These are phyloP conservation scores for Sebastes steindachneri DNA, from an alignment of 2,797 vertebrate genomes.

Conservation along the genomic window DNA sequence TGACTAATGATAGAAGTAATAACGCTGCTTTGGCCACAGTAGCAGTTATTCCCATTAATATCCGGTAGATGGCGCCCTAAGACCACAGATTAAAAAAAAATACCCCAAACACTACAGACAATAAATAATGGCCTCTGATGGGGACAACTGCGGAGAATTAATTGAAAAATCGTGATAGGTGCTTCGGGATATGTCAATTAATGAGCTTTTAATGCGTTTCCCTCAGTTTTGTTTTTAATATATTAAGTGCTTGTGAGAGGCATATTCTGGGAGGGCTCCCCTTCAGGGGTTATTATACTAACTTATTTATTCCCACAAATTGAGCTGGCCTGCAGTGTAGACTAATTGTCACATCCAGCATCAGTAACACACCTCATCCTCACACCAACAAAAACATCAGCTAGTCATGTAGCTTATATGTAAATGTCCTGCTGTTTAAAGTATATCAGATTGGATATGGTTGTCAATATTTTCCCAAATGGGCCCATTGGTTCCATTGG, in stretches of 20 bases:
- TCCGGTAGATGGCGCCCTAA: conserved; percentile 71
- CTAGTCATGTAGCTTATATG: not conserved
- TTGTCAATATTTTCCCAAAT: not conserved
- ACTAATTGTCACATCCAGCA: not conserved
- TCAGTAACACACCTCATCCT: not conserved
- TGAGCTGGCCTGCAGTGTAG: not conserved
- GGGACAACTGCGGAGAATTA: not conserved
- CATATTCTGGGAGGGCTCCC: not conserved
- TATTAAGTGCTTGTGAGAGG: not conserved
- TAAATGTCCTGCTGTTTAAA: not conserved
- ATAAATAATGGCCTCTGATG: not conserved
- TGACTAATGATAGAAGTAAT: not conserved
- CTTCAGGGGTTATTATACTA: not conserved
- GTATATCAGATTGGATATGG: not conserved
- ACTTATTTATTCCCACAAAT: not conserved
- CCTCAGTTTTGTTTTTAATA: not conserved
- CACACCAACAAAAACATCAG: not conserved
- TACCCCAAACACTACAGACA: not conserved
- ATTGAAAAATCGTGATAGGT: not conserved
- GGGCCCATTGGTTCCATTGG: not conserved
- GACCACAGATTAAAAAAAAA: conserved; percentile 23
- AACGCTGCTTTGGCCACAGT: not conserved
- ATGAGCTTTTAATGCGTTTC: not conserved
- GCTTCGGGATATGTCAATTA: not conserved
- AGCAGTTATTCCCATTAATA: not conserved